Conservation (phyloP, 1,140 invertebrate genomes). For the Camponotus vicinus region DNA sequence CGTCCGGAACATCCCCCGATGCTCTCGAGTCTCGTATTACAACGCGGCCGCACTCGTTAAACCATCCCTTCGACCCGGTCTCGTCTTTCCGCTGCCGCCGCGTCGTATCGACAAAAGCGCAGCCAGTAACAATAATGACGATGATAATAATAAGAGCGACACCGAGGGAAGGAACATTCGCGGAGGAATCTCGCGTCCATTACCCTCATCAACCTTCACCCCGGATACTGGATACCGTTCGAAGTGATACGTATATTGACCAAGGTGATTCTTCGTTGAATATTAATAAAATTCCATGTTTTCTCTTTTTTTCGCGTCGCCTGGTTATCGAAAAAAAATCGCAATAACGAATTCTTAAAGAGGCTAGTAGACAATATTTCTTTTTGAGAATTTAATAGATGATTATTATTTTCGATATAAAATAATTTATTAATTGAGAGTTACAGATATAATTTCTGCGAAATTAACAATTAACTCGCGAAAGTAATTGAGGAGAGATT, state of each 20-base stretch:
- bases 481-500: background rate
- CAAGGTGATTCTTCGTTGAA: background rate
- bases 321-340: conserved; percentile 12
- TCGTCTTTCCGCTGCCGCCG: conserved; percentile 34
- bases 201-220: conserved; percentile 17
- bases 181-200: conserved; percentile 2
- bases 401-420: background rate
- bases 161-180: conserved; percentile 8
- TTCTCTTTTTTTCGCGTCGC: background rate
- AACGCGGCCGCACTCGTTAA: conserved; percentile 58
- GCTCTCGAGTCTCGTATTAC: conserved; percentile 57
- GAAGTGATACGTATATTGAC: background rate
- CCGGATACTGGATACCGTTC: background rate
- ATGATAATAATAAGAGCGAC: conserved; percentile 52
- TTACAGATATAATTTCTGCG: background rate
- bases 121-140: conserved; percentile 44
- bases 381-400: background rate
- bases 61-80: conserved; percentile 57
- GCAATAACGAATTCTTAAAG: conserved; percentile 3
- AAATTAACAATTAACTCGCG: background rate
- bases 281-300: conserved; percentile 11
- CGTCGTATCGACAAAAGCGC: conserved; percentile 52
- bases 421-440: background rate
- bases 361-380: background rate
- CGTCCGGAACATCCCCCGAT: conserved; percentile 43